Percentiles rank a stretch among this genome's conserved stretches.
Evolutionary conservation across 2,888 invertebrate species (phyloP).

Genomic region (Habrosyne pyritoides): DNA sequence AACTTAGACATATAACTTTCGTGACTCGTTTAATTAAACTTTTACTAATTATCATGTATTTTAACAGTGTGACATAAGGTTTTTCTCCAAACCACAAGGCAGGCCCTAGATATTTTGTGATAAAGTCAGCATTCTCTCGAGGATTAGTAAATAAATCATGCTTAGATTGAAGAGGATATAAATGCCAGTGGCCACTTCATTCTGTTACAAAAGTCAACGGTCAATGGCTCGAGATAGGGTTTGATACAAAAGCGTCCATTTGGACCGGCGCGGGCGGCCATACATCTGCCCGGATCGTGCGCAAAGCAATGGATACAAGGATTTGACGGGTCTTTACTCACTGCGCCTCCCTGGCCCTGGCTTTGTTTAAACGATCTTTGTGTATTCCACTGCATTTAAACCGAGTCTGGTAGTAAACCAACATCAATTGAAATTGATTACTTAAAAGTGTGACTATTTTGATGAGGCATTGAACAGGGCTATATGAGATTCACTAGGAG

Average conservation of each 20-base stretch:
- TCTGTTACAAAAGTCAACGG: constrained; percentile 51
- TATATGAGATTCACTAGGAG: no score
- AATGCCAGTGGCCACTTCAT: constrained; percentile 36
- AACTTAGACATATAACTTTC: neutral
- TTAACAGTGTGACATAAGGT: neutral
- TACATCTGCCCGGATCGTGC: constrained; percentile 77
- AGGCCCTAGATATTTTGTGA: neutral
- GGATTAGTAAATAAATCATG: constrained; percentile 23
- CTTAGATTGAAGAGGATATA: constrained; percentile 34
- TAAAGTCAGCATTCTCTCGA: neutral
- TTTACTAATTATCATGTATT: neutral
- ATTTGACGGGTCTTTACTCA: constrained; percentile 74
- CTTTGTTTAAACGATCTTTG: constrained; percentile 70
- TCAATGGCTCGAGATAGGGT: constrained; percentile 57
- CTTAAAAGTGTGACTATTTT: neutral
- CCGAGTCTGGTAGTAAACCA: constrained; percentile 8
- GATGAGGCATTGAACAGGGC: neutral
- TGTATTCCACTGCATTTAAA: constrained; percentile 23
- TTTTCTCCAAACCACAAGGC: neutral
- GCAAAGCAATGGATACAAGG: constrained; percentile 67
- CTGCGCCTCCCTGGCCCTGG: constrained; percentile 44
- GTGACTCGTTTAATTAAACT: neutral
- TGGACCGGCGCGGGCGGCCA: constrained; percentile 37
- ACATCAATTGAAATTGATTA: constrained; percentile 6
- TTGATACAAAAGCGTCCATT: constrained; percentile 17